Conservation (phyloP, 2,888 invertebrate genomes). For the Stenichneumon culpator region DNA sequence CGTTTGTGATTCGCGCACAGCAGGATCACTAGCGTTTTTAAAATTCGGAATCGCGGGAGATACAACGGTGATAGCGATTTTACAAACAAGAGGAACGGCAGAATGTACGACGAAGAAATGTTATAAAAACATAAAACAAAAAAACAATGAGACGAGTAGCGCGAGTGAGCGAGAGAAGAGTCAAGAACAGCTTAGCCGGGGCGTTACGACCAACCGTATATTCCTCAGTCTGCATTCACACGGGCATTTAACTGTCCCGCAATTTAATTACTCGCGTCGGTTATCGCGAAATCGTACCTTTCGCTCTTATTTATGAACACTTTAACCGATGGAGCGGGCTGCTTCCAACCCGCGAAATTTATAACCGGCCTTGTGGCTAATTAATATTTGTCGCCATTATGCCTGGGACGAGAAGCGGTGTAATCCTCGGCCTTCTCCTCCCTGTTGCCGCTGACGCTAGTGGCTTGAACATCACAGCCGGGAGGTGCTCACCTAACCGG, state of each 20-base stretch:
- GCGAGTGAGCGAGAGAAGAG: slow-evolving; percentile 11
- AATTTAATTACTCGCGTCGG: slow-evolving; percentile 78
- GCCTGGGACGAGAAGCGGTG: slow-evolving; percentile 57
- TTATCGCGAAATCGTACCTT: slow-evolving; percentile 81
- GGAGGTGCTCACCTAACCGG: slow-evolving; percentile 29
- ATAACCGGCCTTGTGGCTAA: slow-evolving; percentile 77
- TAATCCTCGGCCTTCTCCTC: slow-evolving; percentile 40
- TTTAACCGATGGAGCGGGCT: slow-evolving; percentile 73
- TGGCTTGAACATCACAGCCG: slow-evolving; percentile 41
- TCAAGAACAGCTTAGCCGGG: slow-evolving; percentile 15
- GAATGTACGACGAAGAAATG: slow-evolving; percentile 35
- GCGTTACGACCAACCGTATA: slow-evolving; percentile 61
- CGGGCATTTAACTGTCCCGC: slow-evolving; percentile 77
- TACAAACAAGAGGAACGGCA: slow-evolving; percentile 27
- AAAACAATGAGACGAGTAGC: slow-evolving; percentile 37
- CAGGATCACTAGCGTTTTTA: slow-evolving; percentile 47
- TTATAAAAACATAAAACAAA: slow-evolving; percentile 39
- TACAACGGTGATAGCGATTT: slow-evolving; percentile 59
- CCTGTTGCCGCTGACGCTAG: slow-evolving; percentile 24
- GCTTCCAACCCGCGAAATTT: slow-evolving; percentile 69
- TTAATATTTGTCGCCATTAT: slow-evolving; percentile 84
- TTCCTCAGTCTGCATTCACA: slow-evolving; percentile 75
- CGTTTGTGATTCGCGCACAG: slow-evolving; percentile 44
- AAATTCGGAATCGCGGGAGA: slow-evolving; percentile 59
- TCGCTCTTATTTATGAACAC: slow-evolving; percentile 81